Evolutionary conservation across 64 coral and sea anemone species (phyloP).

Genomic region (Trachythela sp.): DNA sequence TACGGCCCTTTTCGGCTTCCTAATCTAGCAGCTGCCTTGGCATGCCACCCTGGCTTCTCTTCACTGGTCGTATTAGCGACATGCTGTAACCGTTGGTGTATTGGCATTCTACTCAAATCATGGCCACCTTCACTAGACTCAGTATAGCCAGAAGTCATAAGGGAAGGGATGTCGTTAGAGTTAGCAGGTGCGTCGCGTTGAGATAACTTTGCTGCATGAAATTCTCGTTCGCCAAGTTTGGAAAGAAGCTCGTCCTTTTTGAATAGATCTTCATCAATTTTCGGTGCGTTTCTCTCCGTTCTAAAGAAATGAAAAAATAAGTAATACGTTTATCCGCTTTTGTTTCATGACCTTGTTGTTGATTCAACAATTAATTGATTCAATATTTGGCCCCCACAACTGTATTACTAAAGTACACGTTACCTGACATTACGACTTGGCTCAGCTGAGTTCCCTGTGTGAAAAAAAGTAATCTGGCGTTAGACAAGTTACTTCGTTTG

Average conservation of each 20-base stretch:
- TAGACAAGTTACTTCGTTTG: background rate
- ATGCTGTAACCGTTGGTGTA: background rate
- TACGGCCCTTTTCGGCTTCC: background rate
- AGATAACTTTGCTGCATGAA: background rate
- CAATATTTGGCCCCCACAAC: no score
- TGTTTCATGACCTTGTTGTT: no score
- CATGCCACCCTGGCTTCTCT: background rate
- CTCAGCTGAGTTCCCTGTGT: background rate
- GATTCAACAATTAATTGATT: no score
- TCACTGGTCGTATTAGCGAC: background rate
- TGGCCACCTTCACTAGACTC: background rate
- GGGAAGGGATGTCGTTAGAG: background rate
- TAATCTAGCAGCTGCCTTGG: background rate
- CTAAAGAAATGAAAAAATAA: background rate
- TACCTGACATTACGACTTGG: background rate
- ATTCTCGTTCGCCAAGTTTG: slow-evolving; percentile 14
- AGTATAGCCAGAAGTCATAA: background rate
- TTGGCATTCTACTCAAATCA: background rate
- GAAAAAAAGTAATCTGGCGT: background rate
- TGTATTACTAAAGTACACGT: no score
- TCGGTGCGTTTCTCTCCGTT: background rate
- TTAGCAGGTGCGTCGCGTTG: background rate
- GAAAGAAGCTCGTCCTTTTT: slow-evolving; percentile 2
- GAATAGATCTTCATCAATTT: background rate
- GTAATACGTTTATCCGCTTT: no score